These are phyloP conservation scores for Amphipoea lucens DNA, from an alignment of 2,888 invertebrate genomes.

Conservation along the genomic window DNA sequence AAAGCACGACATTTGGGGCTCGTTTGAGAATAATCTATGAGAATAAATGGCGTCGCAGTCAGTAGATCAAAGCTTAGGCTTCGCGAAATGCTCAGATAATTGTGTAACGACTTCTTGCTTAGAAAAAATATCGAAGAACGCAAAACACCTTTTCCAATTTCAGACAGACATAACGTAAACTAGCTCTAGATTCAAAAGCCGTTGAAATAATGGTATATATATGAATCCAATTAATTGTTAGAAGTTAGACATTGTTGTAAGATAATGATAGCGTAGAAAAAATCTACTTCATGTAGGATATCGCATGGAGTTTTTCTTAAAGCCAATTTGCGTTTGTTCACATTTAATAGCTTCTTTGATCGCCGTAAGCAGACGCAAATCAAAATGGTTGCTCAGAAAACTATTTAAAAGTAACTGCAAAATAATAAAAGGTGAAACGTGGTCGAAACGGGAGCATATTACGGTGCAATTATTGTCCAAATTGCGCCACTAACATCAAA, in stretches of 20 bases:
- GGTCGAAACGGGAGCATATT: constrained; percentile 49
- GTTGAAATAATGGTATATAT: constrained; percentile 8
- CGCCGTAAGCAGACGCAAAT: constrained; percentile 14
- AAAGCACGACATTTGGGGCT: constrained; percentile 40
- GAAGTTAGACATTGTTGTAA: constrained; percentile 41
- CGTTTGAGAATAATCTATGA: constrained; percentile 37
- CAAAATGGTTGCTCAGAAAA: constrained; percentile 28
- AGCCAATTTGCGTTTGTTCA: constrained; percentile 28
- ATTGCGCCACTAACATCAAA: constrained; percentile 72
- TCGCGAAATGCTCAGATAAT: background rate
- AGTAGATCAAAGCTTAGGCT: constrained; percentile 20
- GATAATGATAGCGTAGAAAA: constrained; percentile 35
- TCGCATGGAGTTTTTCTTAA: constrained; percentile 32
- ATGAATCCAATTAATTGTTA: constrained; percentile 29
- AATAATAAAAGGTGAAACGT: constrained; percentile 36
- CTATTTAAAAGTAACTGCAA: constrained; percentile 19
- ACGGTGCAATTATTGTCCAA: constrained; percentile 63
- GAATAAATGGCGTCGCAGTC: constrained; percentile 26
- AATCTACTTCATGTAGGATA: constrained; percentile 8
- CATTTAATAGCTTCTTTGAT: constrained; percentile 32
- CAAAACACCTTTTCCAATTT: constrained; percentile 12
- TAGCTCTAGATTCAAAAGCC: constrained; percentile 11
- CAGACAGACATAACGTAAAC: constrained; percentile 8
- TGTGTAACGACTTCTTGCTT: constrained; percentile 3
- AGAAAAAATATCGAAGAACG: background rate